Evolutionary conservation across 2,888 invertebrate genomes (phyloP).

Genomic region (Tiphia femorata): DNA sequence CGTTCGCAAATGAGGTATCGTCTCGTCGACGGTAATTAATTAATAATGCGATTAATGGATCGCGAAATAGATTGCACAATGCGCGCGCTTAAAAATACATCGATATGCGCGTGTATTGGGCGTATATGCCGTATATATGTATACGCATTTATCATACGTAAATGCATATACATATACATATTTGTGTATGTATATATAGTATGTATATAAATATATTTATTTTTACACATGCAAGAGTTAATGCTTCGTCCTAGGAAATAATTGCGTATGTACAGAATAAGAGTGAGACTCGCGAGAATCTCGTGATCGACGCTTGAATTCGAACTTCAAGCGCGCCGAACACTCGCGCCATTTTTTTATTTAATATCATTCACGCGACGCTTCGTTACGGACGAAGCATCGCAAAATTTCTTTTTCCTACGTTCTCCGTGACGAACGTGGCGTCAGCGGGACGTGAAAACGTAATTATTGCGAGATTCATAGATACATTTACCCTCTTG

Average conservation of each 20-base stretch:
- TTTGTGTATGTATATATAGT: conserved; percentile 8
- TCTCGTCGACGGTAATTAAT: background rate
- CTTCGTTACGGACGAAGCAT: too few species aligned
- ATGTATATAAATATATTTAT: conserved; percentile 10
- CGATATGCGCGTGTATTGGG: too few species aligned
- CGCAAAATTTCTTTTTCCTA: too few species aligned
- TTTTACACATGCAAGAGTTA: conserved; percentile 33
- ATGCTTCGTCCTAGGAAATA: conserved; percentile 21
- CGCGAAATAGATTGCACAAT: conserved; percentile 25
- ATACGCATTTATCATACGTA: background rate
- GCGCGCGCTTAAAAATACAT: too few species aligned
- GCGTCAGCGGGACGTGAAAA: too few species aligned
- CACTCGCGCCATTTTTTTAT: conserved; percentile 17
- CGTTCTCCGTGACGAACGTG: too few species aligned
- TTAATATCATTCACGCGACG: too few species aligned
- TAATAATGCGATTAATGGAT: conserved; percentile 15
- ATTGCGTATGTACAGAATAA: conserved; percentile 36
- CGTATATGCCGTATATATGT: conserved; percentile 4
- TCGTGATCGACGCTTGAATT: conserved; percentile 34
- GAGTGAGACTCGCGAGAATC: conserved; percentile 18
- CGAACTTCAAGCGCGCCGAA: conserved; percentile 34
- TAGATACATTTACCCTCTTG: too few species aligned
- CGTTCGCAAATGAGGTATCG: conserved; percentile 40
- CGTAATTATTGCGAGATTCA: too few species aligned
- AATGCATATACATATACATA: conserved; percentile 1